Percentiles rank a stretch among this genome's conserved stretches.
phyloP scores from a whole-genome alignment of 1,140 invertebrate species.

The Asbolus verrucosus region DNA sequence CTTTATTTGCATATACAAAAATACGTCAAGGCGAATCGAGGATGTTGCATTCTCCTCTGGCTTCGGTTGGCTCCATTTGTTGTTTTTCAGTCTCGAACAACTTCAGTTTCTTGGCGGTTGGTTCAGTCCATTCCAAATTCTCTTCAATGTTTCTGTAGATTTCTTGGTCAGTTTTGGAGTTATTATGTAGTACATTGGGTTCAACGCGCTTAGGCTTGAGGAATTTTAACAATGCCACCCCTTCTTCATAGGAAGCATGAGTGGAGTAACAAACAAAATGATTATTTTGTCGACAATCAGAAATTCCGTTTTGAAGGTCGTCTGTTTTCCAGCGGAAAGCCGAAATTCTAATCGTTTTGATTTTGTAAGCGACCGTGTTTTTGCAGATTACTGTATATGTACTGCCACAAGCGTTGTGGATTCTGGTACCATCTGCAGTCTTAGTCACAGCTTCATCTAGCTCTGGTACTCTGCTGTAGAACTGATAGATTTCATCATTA shows the following conservation, averaged over 20 bases:
- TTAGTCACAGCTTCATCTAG: constrained; percentile 65
- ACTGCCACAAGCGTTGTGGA: constrained; percentile 63
- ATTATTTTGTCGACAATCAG: neutral
- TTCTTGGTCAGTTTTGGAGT: constrained; percentile 44
- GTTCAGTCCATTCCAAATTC: constrained; percentile 48
- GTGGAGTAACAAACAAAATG: constrained; percentile 73
- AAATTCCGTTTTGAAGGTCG: constrained; percentile 57
- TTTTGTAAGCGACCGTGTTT: constrained; percentile 51
- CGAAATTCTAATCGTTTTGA: constrained; percentile 67
- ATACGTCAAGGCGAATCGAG: no score
- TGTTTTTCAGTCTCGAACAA: neutral
- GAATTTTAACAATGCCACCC: constrained; percentile 68
- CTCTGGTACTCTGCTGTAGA: constrained; percentile 65
- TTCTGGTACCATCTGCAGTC: constrained; percentile 60
- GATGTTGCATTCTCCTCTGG: no score
- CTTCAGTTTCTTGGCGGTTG: constrained; percentile 1
- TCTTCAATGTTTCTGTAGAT: constrained; percentile 54
- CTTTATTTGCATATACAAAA: constrained; percentile 37
- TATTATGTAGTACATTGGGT: constrained; percentile 66
- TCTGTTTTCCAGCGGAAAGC: constrained; percentile 68
- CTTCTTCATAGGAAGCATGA: constrained; percentile 73
- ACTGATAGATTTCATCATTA: constrained; percentile 57
- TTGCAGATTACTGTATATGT: constrained; percentile 53
- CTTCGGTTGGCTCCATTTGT: no score
- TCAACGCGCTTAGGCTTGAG: constrained; percentile 68